Evolutionary conservation across 2,113 vertebrate species (phyloP).

Genomic region (Trachemys scripta): DNA sequence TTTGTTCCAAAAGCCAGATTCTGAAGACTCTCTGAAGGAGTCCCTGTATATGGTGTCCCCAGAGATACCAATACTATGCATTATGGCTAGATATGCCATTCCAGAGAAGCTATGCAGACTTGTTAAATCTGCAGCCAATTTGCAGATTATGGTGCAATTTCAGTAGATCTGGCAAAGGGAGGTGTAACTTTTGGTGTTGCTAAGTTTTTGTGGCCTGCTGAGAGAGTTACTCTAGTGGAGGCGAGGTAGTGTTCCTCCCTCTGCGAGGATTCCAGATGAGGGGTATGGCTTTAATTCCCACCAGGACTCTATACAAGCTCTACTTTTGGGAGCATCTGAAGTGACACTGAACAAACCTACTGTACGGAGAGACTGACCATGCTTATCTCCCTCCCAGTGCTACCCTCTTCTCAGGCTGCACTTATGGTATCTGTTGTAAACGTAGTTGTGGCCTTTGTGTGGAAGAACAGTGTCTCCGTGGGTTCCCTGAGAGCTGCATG

Average conservation of each 20-base stretch:
- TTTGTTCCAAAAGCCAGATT: not conserved
- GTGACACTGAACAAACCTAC: not conserved
- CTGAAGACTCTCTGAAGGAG: not conserved
- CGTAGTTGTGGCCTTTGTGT: not conserved
- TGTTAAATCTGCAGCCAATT: not conserved
- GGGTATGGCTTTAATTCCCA: not conserved
- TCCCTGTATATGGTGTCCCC: not conserved
- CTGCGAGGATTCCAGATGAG: not conserved
- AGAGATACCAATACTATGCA: not conserved
- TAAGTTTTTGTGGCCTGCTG: not conserved
- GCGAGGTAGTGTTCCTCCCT: not conserved
- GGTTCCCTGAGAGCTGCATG: not conserved
- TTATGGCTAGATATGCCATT: not conserved
- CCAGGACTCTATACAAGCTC: not conserved
- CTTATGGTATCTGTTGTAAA: not conserved
- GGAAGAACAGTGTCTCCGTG: not conserved
- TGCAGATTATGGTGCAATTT: not conserved
- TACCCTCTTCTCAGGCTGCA: not conserved
- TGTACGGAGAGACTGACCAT: rapidly evolving
- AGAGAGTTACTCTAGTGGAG: not conserved
- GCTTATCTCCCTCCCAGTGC: not conserved
- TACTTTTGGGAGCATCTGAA: not conserved
- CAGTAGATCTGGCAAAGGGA: not conserved
- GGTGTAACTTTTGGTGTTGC: not conserved
- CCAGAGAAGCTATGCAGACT: not conserved